A percentile compares a stretch with the other conserved stretches of the same genome.
Conservation (phyloP, 2,113 vertebrate genomes). For the Chamaea fasciata region DNA sequence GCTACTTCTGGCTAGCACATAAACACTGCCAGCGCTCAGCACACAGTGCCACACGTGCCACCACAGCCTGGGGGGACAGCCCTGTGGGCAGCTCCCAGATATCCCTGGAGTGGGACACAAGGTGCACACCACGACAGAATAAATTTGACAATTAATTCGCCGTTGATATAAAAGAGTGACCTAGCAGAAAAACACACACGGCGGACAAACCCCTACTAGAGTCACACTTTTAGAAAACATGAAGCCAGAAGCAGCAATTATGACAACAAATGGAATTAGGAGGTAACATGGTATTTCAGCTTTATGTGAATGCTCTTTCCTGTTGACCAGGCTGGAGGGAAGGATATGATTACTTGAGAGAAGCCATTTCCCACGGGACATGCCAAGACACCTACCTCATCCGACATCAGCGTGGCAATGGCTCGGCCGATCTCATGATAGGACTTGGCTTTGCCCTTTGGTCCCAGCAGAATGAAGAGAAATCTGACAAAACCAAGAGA, state of each 20-base stretch:
- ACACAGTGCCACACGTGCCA: neutral
- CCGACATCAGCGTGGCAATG: constrained; percentile 96
- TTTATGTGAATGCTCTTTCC: accelerated
- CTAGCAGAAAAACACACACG: accelerated
- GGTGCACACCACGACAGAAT: accelerated
- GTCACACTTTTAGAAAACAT: neutral
- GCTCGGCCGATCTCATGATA: constrained; percentile 97
- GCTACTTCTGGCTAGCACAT: neutral
- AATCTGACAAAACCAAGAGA: constrained; percentile 77
- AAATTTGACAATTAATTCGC: neutral
- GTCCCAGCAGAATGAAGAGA: constrained; percentile 94
- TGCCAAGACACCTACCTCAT: constrained; percentile 80
- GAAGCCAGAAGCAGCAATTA: neutral
- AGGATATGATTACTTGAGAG: accelerated
- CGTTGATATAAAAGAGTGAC: neutral
- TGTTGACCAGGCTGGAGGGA: accelerated
- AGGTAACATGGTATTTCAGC: neutral
- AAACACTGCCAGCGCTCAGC: neutral
- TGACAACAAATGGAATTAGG: neutral
- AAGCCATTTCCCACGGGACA: neutral
- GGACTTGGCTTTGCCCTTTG: constrained; percentile 96
- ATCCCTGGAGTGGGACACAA: neutral
- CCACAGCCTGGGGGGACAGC: accelerated
- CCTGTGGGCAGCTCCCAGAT: neutral
- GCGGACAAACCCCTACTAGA: neutral